A percentile compares a stretch with the other conserved stretches of the same genome.
Evolutionary conservation across 2,888 invertebrate genomes (phyloP).

Genomic region (Drosophila subsilvestris): DNA sequence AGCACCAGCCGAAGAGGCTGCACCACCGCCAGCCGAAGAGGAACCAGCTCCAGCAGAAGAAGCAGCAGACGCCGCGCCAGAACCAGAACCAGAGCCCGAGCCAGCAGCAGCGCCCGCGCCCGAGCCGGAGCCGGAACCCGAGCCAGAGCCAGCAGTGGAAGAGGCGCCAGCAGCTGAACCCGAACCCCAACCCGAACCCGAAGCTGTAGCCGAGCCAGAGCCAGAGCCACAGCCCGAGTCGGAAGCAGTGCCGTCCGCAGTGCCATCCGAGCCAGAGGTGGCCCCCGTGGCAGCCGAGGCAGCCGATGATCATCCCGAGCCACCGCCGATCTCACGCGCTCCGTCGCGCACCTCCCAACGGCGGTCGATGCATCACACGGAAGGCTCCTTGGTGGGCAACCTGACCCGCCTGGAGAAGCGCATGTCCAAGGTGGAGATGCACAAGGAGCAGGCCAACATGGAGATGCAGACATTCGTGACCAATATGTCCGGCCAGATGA

Average conservation of each 20-base stretch:
- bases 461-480: slow-evolving; percentile 47
- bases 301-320: not conserved
- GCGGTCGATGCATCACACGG: slow-evolving; percentile 4
- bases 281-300: not conserved
- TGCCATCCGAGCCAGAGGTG: slow-evolving; percentile 3
- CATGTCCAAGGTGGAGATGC: slow-evolving; percentile 60
- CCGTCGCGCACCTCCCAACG: slow-evolving; percentile 53
- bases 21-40: slow-evolving; percentile 23
- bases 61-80: slow-evolving; percentile 7
- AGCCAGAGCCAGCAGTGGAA: not conserved
- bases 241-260: not conserved
- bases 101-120: not conserved
- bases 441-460: slow-evolving; percentile 54
- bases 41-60: slow-evolving; percentile 7
- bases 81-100: slow-evolving; percentile 1
- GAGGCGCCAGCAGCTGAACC: not conserved
- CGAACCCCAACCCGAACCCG: not conserved
- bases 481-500: slow-evolving; percentile 65
- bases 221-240: not conserved
- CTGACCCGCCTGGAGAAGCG: slow-evolving; percentile 57
- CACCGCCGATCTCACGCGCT: slow-evolving; percentile 9
- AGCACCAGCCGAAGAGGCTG: slow-evolving; percentile 11
- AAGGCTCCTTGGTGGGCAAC: slow-evolving; percentile 41
- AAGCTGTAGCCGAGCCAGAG: not conserved
- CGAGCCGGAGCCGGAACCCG: not conserved